Evolutionary conservation across 1,140 invertebrate species (phyloP).

Genomic region (Sitodiplosis mosellana): DNA sequence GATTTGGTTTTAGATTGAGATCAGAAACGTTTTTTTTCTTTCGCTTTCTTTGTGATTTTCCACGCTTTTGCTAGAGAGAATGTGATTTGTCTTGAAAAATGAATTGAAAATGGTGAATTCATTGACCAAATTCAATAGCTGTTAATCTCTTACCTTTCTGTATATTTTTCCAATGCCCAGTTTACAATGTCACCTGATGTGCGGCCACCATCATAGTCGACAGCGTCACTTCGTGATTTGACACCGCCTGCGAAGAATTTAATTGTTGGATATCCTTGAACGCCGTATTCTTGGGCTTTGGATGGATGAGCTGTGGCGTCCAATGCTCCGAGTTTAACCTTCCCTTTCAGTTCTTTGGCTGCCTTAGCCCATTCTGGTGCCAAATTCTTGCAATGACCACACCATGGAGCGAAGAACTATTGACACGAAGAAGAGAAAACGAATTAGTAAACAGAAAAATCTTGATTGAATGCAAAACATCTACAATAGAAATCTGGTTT

Average conservation of each 20-base stretch:
- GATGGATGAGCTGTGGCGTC: conserved; percentile 84
- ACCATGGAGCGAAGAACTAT: conserved; percentile 88
- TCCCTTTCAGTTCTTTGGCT: conserved; percentile 84
- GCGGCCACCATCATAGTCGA: conserved; percentile 80
- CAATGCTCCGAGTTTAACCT: conserved; percentile 86
- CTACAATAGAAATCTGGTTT: no score
- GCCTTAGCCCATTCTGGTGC: conserved; percentile 90
- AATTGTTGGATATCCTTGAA: conserved; percentile 93
- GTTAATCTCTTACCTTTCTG: conserved; percentile 37
- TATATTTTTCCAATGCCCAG: conserved; percentile 73
- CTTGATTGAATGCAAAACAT: no score
- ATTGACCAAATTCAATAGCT: no score
- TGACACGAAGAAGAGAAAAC: no score
- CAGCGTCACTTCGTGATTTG: conserved; percentile 47
- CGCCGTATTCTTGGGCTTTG: conserved; percentile 58
- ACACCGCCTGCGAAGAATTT: conserved; percentile 81
- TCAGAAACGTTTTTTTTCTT: no score
- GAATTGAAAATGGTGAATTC: no score
- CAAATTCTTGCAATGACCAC: conserved; percentile 90
- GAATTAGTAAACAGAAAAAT: no score
- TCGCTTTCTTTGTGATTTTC: no score
- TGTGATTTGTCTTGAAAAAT: no score
- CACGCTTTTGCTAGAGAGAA: no score
- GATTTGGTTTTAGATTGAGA: no score
- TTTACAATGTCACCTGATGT: conserved; percentile 77